Evolutionary conservation across 30 jellyfish, hydroid and myxozoan genomes (phyloP), one percentile per base, ranked within the genome.

Genomic region (Haliclystus octoradiatus): DNA sequence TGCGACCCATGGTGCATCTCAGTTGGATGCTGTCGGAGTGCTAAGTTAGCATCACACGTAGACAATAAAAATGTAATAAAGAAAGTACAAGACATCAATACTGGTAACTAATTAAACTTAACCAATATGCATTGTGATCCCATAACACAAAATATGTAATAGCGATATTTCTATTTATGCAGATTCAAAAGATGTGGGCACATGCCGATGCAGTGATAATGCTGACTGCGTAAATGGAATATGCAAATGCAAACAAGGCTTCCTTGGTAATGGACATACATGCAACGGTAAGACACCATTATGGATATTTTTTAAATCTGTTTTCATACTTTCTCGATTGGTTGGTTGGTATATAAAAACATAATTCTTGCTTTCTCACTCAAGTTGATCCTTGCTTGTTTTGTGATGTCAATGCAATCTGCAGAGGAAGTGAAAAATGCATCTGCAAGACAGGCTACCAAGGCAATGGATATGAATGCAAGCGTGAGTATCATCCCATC

Each of bases 171-270:
- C n/a, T n/a, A n/a, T n/a, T n/a, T n/a, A n/a, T n/a, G n/a, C n/a
- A n/a, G n/a, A n/a, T n/a, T n/a, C n/a, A n/a, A n/a, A n/a, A n/a
- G n/a, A n/a, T n/a, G n/a, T n/a, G n/a, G n/a, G n/a, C n/a, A n/a
- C n/a, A n/a, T n/a, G n/a, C n/a, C n/a, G n/a, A n/a, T 79, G 81
- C 49, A 74, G 80, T 3, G 22, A 53, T 31, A 40, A 40, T 19
- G 98, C 98, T 5, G 95, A 89, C 40, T 89, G 98, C 27, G 53
- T 89, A 33, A 82, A 76, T 63, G 98, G 98, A 3, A 83, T 71
- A 35, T 89, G 98, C 31, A 93, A 75, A 34, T 89, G 98, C 79
- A 81, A 78, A 46, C 50, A 83, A 1, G 98, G 98, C 3, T 89
- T 61, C 81, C 76, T 49, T 60, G 95, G 95, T 26, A 79, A 81